These are phyloP conservation scores for Nebria ingens DNA, from an alignment of 1,140 invertebrate genomes.

Conservation along the genomic window DNA sequence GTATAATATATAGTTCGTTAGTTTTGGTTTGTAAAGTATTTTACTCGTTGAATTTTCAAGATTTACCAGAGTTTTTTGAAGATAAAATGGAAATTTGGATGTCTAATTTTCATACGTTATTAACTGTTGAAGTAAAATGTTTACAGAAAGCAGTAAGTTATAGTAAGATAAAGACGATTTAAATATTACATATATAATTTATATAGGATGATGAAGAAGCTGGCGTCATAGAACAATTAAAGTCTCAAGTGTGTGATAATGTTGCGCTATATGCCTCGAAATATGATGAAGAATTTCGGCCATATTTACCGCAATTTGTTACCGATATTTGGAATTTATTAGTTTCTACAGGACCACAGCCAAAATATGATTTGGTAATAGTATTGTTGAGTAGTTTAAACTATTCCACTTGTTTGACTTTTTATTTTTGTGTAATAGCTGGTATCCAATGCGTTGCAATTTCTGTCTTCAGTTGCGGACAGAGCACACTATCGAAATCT, in stretches of 20 bases:
- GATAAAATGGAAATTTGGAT: conserved; percentile 96
- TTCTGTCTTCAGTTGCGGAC: conserved; percentile 89
- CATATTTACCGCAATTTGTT: conserved; percentile 82
- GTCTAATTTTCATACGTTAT: conserved; percentile 72
- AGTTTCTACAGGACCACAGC: conserved; percentile 67
- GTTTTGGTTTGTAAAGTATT: conserved; percentile 92
- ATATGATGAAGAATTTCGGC: conserved; percentile 93
- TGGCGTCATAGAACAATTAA: conserved; percentile 81
- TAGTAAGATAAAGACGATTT: conserved; percentile 12
- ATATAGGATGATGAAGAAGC: conserved; percentile 73
- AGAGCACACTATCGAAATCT: conserved; percentile 75
- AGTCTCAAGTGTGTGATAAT: conserved; percentile 94
- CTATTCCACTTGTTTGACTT: conserved; percentile 16
- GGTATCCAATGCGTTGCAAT: conserved; percentile 92
- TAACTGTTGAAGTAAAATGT: conserved; percentile 65
- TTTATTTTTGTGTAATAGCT: conserved; percentile 56
- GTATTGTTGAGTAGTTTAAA: conserved; percentile 23
- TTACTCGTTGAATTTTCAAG: conserved; percentile 92
- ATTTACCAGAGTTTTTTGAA: conserved; percentile 97
- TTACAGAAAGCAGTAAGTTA: conserved; percentile 52
- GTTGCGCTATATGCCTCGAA: conserved; percentile 91
- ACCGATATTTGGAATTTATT: conserved; percentile 87
- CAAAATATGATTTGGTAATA: conserved; percentile 88
- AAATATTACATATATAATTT: conserved; percentile 13
- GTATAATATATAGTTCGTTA: conserved; percentile 83